Evolutionary conservation across 1,140 invertebrate species (phyloP), one percentile per base, ranked within the genome.

Genomic region (Ditylenchus dipsaci): DNA sequence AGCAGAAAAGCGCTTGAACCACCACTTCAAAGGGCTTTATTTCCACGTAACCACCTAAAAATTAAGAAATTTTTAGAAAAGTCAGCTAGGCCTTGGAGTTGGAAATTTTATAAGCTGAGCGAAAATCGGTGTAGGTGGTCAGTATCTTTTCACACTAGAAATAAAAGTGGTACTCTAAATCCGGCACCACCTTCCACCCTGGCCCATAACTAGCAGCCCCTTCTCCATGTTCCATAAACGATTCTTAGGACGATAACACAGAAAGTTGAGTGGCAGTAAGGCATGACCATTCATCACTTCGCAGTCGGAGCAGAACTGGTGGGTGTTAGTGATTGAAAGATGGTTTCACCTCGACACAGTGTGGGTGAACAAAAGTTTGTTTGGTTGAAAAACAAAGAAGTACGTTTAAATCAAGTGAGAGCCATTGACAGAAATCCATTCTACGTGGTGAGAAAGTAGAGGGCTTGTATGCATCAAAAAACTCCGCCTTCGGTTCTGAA

Each of bases 151-250:
- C n/a, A n/a, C n/a, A n/a, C n/a, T n/a, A n/a, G n/a, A n/a, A n/a
- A n/a, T n/a, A n/a, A n/a, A 23, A 57, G 11, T 5, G 9, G 8
- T 42, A 73, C 73, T 61, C 53, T 69, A 56, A 71, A 65, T 3
- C 73, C 73, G 1, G 43, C 73, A 9, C 73, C 73, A 29, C 73
- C 73, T 5, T 75, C 72, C 68, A 63, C n/a, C 74, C 74, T 1
- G 72, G 73, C 11, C 71, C 71, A 45, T 74, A 73, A 42, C 64
- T 66, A 23, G 72, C 73, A 33, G 75, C 72, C 1, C 71, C 73
- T 33, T 75, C 73, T 19, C 73, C 73, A 26, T 21, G 19, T 70
- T 53, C 66, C 59, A 72, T 13, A 63, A 15, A 8, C 49, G 49
- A 53, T 53, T 53, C 3, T 26, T 61, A 5, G 42, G 59, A 53